phyloP scores from a whole-genome alignment of 2,888 invertebrate species.

The Trisateles emortualis region DNA sequence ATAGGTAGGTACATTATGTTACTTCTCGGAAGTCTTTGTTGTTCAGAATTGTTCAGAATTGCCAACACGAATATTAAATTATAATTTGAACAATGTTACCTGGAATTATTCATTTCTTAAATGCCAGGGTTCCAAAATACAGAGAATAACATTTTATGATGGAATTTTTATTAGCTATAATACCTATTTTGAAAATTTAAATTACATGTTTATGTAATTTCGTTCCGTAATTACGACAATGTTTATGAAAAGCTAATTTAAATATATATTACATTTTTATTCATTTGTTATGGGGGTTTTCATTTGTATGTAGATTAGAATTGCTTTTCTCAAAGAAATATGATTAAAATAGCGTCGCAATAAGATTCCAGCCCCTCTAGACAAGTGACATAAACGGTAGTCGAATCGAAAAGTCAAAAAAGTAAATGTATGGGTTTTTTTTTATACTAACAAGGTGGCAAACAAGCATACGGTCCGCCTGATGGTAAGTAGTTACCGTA shows the following conservation, averaged over 20 bases:
- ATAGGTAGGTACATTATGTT: constrained; percentile 2
- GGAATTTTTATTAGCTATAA: constrained; percentile 22
- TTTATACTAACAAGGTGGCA: too few relatives aligned
- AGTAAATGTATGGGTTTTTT: too few relatives aligned
- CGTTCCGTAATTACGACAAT: constrained; percentile 2
- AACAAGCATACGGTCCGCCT: too few relatives aligned
- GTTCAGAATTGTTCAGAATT: constrained; percentile 14
- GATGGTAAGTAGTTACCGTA: too few relatives aligned
- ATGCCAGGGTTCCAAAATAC: constrained; percentile 19
- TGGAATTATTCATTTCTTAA: constrained; percentile 31
- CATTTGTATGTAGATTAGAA: constrained; percentile 2
- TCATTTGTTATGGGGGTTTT: not conserved
- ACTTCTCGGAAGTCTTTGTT: constrained; percentile 14
- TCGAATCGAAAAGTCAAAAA: too few relatives aligned
- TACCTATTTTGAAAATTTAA: constrained; percentile 22
- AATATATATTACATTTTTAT: not conserved
- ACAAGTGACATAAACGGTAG: too few relatives aligned
- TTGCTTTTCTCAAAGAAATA: too few relatives aligned
- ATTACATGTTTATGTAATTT: constrained; percentile 20
- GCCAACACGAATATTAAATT: constrained; percentile 31
- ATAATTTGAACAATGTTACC: constrained; percentile 26
- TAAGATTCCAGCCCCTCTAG: too few relatives aligned
- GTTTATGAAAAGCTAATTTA: not conserved
- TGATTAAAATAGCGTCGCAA: too few relatives aligned
- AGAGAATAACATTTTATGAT: constrained; percentile 26